Evolutionary conservation across 2,888 invertebrate species (phyloP).

Genomic region (Venustoraphidia nigricollis): DNA sequence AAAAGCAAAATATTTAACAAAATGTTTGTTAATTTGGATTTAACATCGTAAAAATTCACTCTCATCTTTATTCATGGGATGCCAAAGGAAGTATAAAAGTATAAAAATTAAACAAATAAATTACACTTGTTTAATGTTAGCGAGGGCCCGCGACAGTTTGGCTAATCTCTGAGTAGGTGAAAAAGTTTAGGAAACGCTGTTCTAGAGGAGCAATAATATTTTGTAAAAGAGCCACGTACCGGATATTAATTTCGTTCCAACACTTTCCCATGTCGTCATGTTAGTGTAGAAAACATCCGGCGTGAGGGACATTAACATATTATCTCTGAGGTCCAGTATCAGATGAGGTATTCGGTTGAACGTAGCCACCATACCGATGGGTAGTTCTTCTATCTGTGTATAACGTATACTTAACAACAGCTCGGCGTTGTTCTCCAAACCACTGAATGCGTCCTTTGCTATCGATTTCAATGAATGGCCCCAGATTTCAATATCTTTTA

Average conservation of each 20-base stretch:
- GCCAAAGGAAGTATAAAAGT: too few species aligned
- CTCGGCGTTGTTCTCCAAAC: constrained; percentile 59
- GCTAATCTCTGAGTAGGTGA: too few species aligned
- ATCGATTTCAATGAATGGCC: constrained; percentile 35
- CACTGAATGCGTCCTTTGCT: constrained; percentile 60
- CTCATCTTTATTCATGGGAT: too few species aligned
- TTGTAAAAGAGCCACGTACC: constrained; percentile 32
- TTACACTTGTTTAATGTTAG: too few species aligned
- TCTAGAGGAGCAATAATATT: not conserved
- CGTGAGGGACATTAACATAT: constrained; percentile 62
- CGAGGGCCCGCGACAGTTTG: too few species aligned
- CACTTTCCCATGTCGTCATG: constrained; percentile 72
- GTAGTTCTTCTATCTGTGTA: constrained; percentile 65
- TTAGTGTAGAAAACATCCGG: constrained; percentile 79
- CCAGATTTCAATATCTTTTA: constrained; percentile 49
- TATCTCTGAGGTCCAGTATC: constrained; percentile 66
- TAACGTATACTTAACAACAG: constrained; percentile 60
- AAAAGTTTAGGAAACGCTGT: too few species aligned
- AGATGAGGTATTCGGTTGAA: constrained; percentile 66
- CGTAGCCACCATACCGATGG: constrained; percentile 61
- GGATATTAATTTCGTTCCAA: constrained; percentile 72
- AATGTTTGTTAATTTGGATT: too few species aligned
- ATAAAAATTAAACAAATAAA: too few species aligned
- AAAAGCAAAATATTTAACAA: too few species aligned
- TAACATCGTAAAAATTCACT: too few species aligned